Base-by-base conservation (phyloP, 2,888 invertebrate species). In the Tiphia femorata region DNA sequence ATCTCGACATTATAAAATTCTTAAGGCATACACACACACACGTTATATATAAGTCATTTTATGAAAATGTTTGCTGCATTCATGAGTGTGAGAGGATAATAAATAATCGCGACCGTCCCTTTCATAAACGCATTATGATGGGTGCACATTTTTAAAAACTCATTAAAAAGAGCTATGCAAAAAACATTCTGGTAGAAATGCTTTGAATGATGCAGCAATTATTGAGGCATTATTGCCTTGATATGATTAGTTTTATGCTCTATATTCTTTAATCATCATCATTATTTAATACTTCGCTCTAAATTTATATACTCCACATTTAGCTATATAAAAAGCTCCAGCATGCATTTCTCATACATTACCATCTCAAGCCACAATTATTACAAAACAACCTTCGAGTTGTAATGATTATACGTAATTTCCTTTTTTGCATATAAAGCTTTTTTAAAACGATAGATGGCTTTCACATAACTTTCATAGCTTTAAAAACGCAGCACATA, bases 251-350 rank as follows among this genome's bases (percentile, higher is more conserved):
- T 70, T 55, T 53, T 67, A 57, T 38, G 47, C 50, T 42, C 14
- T 51, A 56, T 41, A 51, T 49, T 49, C 37, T 47, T 57, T 55
- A 58, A 54, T 17, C 49, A 64, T 53, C 52, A 29, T 48, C 42
- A 59, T 57, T 41, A 43, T 48, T 55, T 51, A 42, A 53, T 43
- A 37, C 29, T 40, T 40, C 38, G 53, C 51, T 51, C 51, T 54
- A 64, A 59, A 66, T 70, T 62, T 54, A 54, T 66, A 62, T 59
- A 57, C 53, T 50, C 40, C 61, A 69, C 59, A 64, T 60, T 44
- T 64, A 70, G 62, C 64, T 70, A 64, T 69, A 63, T 59, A 67
- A 64, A 71, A 72, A 72, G 73, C 71, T 73, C 70, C 70, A 63
- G 59, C 64, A 70, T 62, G 63, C 67, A 63, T 46, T 51, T 64